phyloP scores from a whole-genome alignment of 2,797 vertebrate species.

The Hozukius guyotensis region DNA sequence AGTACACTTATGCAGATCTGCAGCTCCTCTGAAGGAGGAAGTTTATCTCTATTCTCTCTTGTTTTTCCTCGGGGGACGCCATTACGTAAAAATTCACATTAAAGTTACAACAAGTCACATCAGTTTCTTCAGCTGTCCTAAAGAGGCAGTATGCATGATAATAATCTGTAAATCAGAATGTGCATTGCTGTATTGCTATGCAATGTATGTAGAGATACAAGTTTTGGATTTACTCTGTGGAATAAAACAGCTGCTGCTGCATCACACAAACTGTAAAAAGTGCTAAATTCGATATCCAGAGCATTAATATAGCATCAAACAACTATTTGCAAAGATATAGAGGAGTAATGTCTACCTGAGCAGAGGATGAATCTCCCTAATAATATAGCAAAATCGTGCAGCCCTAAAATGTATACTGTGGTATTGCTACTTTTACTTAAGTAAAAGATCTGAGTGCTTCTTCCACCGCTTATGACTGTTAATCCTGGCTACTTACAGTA shows the following conservation, averaged over 20 bases:
- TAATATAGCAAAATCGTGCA: too few relatives aligned
- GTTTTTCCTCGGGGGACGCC: neutral
- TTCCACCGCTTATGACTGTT: neutral
- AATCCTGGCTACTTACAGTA: constrained; percentile 17
- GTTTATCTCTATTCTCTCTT: neutral
- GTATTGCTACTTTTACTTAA: neutral
- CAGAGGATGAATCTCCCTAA: too few relatives aligned
- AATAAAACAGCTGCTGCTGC: neutral
- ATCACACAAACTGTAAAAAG: neutral
- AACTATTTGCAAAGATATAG: too few relatives aligned
- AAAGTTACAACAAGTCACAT: constrained; percentile 11
- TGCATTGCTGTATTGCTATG: neutral
- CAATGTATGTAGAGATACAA: neutral
- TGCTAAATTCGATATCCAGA: too few relatives aligned
- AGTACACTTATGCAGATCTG: constrained; percentile 30
- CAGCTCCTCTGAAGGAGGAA: neutral
- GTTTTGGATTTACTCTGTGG: neutral
- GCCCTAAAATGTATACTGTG: too few relatives aligned
- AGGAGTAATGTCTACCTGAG: too few relatives aligned
- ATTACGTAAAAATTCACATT: constrained; percentile 20
- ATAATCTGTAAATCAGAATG: neutral
- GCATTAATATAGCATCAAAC: too few relatives aligned
- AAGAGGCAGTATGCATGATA: neutral
- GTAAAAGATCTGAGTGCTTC: neutral
- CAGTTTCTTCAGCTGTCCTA: neutral